phyloP scores from a whole-genome alignment of 1,140 invertebrate species.

The Zeugodacus cucurbitae region DNA sequence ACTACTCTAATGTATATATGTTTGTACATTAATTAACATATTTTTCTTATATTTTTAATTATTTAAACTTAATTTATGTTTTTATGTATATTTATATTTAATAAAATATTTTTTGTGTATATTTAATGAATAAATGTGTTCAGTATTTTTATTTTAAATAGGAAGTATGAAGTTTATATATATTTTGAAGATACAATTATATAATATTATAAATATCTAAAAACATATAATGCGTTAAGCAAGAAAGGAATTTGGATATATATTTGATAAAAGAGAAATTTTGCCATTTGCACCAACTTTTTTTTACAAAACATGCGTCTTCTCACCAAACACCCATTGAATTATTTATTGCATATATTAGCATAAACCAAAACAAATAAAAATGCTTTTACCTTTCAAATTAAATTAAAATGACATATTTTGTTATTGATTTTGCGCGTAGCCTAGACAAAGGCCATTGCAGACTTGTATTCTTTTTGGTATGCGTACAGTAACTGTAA shows the following conservation, averaged over 20 bases:
- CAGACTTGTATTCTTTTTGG: slow-evolving; percentile 63
- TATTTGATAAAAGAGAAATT: neutral
- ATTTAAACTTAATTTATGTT: too few relatives aligned
- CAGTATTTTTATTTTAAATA: too few relatives aligned
- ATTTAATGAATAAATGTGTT: too few relatives aligned
- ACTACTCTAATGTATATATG: too few relatives aligned
- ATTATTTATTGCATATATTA: neutral
- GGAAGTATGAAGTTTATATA: too few relatives aligned
- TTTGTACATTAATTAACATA: too few relatives aligned
- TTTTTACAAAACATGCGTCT: neutral
- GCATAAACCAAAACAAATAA: neutral
- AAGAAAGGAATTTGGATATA: slow-evolving; percentile 23
- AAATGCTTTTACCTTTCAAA: neutral
- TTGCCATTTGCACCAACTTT: neutral
- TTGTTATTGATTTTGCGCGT: slow-evolving; percentile 1
- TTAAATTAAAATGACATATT: neutral
- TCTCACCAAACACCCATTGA: neutral
- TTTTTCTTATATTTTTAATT: too few relatives aligned
- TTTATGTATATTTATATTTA: too few relatives aligned
- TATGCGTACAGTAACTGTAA: slow-evolving; percentile 61
- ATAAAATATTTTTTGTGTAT: too few relatives aligned
- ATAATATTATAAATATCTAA: neutral
- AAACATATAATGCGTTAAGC: neutral
- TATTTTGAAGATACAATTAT: too few relatives aligned
- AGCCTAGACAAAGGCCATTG: slow-evolving; percentile 60